Conservation (phyloP, 2,888 invertebrate species). For the Eledona agricola region DNA sequence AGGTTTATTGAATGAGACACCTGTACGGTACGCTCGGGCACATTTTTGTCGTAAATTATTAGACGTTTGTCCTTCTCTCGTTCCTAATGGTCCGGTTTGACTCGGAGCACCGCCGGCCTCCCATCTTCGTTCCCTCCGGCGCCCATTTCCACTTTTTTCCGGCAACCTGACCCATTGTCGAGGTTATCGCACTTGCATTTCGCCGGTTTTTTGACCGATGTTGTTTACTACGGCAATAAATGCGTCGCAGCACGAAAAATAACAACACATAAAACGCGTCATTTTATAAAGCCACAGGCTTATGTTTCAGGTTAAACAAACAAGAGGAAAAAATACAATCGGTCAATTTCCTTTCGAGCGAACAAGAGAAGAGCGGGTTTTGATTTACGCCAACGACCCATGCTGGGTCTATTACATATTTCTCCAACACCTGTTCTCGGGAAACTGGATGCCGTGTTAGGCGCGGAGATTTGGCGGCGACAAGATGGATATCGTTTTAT, state of each 20-base stretch:
- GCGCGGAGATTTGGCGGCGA: constrained; percentile 16
- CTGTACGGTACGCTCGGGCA: constrained; percentile 1
- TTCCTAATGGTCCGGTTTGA: constrained; percentile 10
- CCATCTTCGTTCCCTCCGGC: constrained; percentile 11
- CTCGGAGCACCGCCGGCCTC: constrained; percentile 6
- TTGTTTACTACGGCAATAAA: constrained; percentile 36
- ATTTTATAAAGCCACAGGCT: constrained; percentile 29
- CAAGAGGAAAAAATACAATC: constrained; percentile 10
- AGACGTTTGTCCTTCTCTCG: constrained; percentile 12
- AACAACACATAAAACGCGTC: constrained; percentile 32
- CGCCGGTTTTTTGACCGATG: constrained; percentile 32
- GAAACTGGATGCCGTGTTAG: constrained; percentile 6
- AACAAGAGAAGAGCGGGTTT: constrained; percentile 9
- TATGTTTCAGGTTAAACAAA: constrained; percentile 32
- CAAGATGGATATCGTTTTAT: constrained; percentile 28
- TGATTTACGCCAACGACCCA: constrained; percentile 26
- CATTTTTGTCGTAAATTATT: constrained; percentile 16
- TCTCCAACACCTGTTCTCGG: constrained; percentile 24
- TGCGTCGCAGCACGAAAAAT: constrained; percentile 32
- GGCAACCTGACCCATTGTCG: constrained; percentile 2
- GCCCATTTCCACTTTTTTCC: constrained; percentile 1
- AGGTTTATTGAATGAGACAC: constrained; percentile 4
- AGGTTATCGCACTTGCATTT: constrained; percentile 35
- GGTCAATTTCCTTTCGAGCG: constrained; percentile 16
- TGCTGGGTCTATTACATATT: constrained; percentile 22